phyloP scores from a whole-genome alignment of 2,888 invertebrate species.

The Nephrotoma guestfalica region DNA sequence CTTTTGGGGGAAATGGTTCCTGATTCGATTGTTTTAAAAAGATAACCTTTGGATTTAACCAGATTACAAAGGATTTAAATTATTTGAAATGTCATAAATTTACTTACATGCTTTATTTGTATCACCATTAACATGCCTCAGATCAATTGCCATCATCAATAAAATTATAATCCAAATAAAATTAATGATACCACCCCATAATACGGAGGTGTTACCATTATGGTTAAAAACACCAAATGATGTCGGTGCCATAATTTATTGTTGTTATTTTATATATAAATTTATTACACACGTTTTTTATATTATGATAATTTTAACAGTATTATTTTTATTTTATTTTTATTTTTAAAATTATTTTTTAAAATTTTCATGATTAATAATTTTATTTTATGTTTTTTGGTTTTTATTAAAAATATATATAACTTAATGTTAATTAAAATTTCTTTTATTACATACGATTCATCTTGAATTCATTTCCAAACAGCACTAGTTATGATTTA shows the following conservation, averaged over 20 bases:
- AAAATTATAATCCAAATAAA: constrained; percentile 5
- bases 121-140: neutral
- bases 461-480: neutral
- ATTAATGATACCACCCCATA: neutral
- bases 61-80: neutral
- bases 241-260: constrained; percentile 1
- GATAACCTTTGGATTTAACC: neutral
- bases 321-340: constrained; percentile 2
- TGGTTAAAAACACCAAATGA: constrained; percentile 1
- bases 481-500: neutral
- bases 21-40: too few species aligned
- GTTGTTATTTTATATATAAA: neutral
- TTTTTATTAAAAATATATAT: neutral
- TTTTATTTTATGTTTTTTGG: neutral
- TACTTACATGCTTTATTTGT: constrained; percentile 3
- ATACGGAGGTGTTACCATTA: neutral
- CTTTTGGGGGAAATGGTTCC: too few species aligned
- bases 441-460: neutral
- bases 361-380: neutral
- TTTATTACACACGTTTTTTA: neutral
- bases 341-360: constrained; percentile 1
- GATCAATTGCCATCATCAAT: neutral
- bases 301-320: neutral
- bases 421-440: neutral
- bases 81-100: neutral